phyloP scores from a whole-genome alignment of 37 sponge, comb jelly and placozoan genomes.

The Chondrilla cf. caribensis region DNA sequence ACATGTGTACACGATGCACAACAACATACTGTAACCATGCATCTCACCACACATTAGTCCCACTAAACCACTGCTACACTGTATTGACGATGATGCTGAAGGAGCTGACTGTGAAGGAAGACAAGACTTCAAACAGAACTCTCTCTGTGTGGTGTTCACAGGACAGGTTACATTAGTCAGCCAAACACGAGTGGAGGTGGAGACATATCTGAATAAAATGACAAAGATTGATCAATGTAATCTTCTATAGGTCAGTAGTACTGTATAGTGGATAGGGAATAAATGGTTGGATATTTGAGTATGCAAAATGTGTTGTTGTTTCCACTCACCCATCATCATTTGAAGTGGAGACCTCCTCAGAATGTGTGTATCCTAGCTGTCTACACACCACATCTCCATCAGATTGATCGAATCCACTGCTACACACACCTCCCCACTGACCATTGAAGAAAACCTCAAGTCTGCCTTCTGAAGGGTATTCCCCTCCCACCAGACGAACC shows the following conservation, averaged over 20 bases:
- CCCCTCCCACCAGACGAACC: constrained; percentile 7
- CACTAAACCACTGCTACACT: no score
- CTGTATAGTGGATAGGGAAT: no score
- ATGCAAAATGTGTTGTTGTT: background rate
- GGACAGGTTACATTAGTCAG: no score
- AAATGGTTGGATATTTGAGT: no score
- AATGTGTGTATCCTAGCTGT: constrained; percentile 12
- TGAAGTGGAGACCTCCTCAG: background rate
- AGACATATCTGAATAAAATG: background rate
- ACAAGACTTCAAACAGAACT: no score
- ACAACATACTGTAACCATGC: background rate
- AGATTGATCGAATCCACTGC: background rate
- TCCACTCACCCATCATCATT: background rate
- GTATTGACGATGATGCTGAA: no score
- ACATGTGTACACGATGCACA: no score
- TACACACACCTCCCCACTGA: constrained; percentile 17
- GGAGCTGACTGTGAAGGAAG: no score
- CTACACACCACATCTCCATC: background rate
- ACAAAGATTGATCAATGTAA: no score
- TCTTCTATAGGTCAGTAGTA: no score
- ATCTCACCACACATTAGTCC: background rate
- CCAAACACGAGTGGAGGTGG: background rate
- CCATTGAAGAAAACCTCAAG: constrained; percentile 15
- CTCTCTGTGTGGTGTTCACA: no score
- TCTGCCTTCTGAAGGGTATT: constrained; percentile 3